Percentiles rank a stretch among this genome's conserved stretches.
These are phyloP conservation scores for Noctua janthina DNA, from an alignment of 2,888 invertebrate species.

Conservation along the genomic window DNA sequence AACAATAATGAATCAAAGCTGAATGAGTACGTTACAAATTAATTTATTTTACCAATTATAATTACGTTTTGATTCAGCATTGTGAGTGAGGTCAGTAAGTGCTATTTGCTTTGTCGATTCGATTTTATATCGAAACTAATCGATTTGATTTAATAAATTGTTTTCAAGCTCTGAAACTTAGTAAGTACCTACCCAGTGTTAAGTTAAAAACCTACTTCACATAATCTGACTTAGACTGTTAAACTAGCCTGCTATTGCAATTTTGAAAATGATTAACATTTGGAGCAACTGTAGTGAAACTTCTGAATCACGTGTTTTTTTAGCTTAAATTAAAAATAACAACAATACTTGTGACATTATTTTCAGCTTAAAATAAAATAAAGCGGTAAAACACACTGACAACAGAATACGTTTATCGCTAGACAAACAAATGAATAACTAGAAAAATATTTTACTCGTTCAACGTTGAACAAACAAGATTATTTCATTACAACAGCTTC, in stretches of 20 bases:
- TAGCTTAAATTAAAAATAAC: background rate
- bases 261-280: background rate
- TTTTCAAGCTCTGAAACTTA: background rate
- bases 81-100: slow-evolving; percentile 37
- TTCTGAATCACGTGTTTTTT: background rate
- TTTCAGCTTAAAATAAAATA: slow-evolving; percentile 27
- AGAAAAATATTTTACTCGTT: slow-evolving; percentile 48
- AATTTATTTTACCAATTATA: slow-evolving; percentile 35
- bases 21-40: slow-evolving; percentile 11
- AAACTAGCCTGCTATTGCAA: background rate
- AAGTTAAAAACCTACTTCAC: background rate
- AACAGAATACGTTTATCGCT: slow-evolving; percentile 11
- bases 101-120: slow-evolving; percentile 25
- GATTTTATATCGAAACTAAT: background rate
- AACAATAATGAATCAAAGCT: background rate
- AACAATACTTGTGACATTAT: slow-evolving; percentile 13
- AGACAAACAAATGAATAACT: slow-evolving; percentile 39
- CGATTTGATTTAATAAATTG: slow-evolving; percentile 7
- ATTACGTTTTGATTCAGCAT: slow-evolving; percentile 34
- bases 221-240: background rate
- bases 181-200: background rate
- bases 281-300: background rate
- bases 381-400: slow-evolving; percentile 17
- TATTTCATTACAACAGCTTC: slow-evolving; percentile 41
- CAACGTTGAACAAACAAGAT: slow-evolving; percentile 49